Conservation (phyloP, 2,797 vertebrate species). For the Acanthopagrus latus region DNA sequence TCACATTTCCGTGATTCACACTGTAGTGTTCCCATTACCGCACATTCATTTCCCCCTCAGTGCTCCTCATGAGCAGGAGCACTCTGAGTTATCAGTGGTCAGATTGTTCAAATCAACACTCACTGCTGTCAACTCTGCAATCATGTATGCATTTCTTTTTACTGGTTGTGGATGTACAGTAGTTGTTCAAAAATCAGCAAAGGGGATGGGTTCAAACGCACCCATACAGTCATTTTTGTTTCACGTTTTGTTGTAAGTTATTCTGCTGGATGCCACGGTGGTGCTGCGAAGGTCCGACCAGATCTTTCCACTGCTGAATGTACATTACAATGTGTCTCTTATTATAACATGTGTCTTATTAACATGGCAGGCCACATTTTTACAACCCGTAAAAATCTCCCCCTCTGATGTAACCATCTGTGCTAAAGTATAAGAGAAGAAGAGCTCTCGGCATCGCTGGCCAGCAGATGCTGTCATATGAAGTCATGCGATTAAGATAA, state of each 20-base stretch:
- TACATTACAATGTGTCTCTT: slow-evolving; percentile 53
- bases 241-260: slow-evolving; percentile 46
- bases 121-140: slow-evolving; percentile 63
- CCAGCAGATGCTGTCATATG: slow-evolving; percentile 35
- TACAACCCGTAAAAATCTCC: slow-evolving; percentile 54
- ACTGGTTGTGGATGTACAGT: slow-evolving; percentile 45
- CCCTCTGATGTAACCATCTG: slow-evolving; percentile 70
- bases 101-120: slow-evolving; percentile 47
- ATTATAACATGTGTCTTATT: slow-evolving; percentile 66
- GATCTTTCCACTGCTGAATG: slow-evolving; percentile 68
- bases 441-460: slow-evolving; percentile 28
- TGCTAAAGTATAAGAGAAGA: slow-evolving; percentile 47
- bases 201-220: slow-evolving; percentile 21
- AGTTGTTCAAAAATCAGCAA: slow-evolving; percentile 37
- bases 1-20: slow-evolving; percentile 53
- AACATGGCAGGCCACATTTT: slow-evolving; percentile 47
- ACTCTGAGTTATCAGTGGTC: slow-evolving; percentile 1
- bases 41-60: slow-evolving; percentile 38
- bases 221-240: slow-evolving; percentile 21
- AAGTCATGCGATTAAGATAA: slow-evolving; percentile 19
- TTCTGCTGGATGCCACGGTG: slow-evolving; percentile 66
- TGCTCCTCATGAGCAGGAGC: slow-evolving; percentile 28
- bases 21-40: slow-evolving; percentile 22
- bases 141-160: slow-evolving; percentile 57
- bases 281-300: slow-evolving; percentile 44